Evolutionary conservation across 2,113 vertebrate species (phyloP).

Genomic region (Panthera tigris): DNA sequence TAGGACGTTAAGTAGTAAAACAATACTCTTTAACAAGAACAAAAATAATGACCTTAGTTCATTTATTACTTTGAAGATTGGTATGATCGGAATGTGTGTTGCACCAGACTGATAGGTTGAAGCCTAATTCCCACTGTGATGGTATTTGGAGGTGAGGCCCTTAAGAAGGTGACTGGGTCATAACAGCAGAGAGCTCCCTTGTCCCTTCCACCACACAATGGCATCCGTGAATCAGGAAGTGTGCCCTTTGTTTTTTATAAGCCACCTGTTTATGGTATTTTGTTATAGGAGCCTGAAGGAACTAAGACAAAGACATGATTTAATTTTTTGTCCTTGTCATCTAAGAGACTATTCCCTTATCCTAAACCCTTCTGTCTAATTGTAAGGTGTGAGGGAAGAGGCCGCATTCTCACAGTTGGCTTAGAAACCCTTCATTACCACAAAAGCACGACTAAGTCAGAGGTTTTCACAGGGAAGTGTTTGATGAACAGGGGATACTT

Average conservation of each 20-base stretch:
- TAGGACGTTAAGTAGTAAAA: background rate
- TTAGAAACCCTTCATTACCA: background rate
- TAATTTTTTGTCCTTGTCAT: background rate
- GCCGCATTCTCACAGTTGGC: background rate
- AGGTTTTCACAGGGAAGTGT: background rate
- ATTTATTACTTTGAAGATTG: background rate
- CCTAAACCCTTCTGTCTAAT: too few relatives aligned
- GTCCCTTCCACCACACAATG: background rate
- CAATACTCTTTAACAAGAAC: background rate
- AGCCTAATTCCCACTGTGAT: background rate
- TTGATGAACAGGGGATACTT: accelerated
- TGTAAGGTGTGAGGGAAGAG: background rate
- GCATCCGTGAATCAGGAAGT: too few relatives aligned
- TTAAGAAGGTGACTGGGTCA: too few relatives aligned
- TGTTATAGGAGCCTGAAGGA: background rate
- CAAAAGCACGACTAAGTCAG: background rate
- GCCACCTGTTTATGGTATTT: background rate
- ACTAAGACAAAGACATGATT: background rate
- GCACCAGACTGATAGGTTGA: background rate
- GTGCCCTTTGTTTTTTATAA: background rate
- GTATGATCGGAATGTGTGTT: background rate
- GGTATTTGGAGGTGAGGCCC: background rate
- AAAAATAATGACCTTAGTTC: background rate
- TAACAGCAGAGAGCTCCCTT: background rate
- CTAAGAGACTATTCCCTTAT: background rate